A percentile compares a stretch with the other conserved stretches of the same genome.
Evolutionary conservation across 2,113 vertebrate species (phyloP).

Genomic region (Mellivora capensis): DNA sequence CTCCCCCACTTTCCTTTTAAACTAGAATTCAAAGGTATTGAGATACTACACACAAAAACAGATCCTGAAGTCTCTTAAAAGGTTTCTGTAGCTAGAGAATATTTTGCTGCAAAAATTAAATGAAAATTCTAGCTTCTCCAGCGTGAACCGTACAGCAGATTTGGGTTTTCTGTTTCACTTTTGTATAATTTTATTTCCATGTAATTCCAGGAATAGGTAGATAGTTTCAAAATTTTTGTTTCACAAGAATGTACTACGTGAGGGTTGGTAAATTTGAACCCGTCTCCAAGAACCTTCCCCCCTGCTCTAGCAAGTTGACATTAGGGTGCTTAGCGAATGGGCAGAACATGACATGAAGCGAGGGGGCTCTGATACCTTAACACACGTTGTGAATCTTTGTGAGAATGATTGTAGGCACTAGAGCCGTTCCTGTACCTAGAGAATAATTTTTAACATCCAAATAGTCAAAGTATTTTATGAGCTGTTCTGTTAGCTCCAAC

Average conservation of each 20-base stretch:
- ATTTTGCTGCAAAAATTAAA: conserved; percentile 53
- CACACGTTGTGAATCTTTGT: background rate
- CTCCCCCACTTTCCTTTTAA: conserved; percentile 55
- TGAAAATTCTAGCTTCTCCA: conserved; percentile 7
- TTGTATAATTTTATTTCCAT: conserved; percentile 3
- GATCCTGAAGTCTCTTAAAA: conserved; percentile 52
- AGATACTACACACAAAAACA: conserved; percentile 72
- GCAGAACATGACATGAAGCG: background rate
- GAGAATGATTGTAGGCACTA: background rate
- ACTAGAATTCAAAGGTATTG: conserved; percentile 67
- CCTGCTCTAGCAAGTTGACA: background rate
- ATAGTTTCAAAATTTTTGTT: background rate
- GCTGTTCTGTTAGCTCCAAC: background rate
- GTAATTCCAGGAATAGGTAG: background rate
- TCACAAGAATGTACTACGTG: background rate
- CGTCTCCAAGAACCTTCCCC: background rate
- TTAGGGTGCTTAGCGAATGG: background rate
- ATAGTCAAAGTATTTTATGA: background rate
- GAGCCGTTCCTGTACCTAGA: background rate
- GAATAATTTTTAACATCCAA: background rate
- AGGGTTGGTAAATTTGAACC: background rate
- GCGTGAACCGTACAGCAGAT: background rate
- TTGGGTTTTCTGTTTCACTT: background rate
- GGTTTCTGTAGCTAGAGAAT: conserved; percentile 34
- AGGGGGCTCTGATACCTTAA: background rate